Evolutionary conservation across 2,113 vertebrate species (phyloP), one percentile per base, ranked within the genome.

Genomic region (Sula dactylatra): DNA sequence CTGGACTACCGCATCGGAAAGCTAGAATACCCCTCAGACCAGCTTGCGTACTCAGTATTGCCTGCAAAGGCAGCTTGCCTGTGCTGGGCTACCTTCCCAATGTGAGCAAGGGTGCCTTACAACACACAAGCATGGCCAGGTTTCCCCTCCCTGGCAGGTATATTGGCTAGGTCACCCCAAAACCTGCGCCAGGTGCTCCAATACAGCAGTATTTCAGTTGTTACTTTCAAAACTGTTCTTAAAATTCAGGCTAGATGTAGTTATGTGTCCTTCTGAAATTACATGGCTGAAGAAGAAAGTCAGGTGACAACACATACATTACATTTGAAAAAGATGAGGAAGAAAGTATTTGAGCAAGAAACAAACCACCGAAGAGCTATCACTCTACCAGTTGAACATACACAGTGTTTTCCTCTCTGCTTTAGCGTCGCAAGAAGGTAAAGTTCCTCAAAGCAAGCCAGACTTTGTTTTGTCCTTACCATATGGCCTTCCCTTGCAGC

Each of bases 401-500:
- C 36, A 22, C 0, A 0, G 40, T 70, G n/a, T 31, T 76, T 66
- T 59, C 31, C 52, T 56, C 77, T 67, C 74, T 90, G 70, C 54
- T 87, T 69, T 64, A 61, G 62, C 67, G 61, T 38, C 47, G 61
- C 34, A 76, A 47, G 65, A 64, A 72, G 65, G 34, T 47, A 65
- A 74, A 82, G 45, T 10, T 31, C 47, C 44, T 76, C 34, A 38
- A 62, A 86, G n/a, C 21, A 86, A 92, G 42, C 4, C 61, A 87
- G 74, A 45, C 6, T 65, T 38, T 45, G 69, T 59, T 79, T 27
- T 27, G 26, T 65, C 49, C 98, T 98, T 94, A 99, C 99, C 99
- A 99, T 95, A 72, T 99, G 99, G 34, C 99, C 99, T 93, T 99
- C 99, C 73, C 99, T 98, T 54, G 99, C 99, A n/a, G 99, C 99